Base-by-base conservation (phyloP, 2,797 vertebrate species). In the Anomalospiza imberbis region DNA sequence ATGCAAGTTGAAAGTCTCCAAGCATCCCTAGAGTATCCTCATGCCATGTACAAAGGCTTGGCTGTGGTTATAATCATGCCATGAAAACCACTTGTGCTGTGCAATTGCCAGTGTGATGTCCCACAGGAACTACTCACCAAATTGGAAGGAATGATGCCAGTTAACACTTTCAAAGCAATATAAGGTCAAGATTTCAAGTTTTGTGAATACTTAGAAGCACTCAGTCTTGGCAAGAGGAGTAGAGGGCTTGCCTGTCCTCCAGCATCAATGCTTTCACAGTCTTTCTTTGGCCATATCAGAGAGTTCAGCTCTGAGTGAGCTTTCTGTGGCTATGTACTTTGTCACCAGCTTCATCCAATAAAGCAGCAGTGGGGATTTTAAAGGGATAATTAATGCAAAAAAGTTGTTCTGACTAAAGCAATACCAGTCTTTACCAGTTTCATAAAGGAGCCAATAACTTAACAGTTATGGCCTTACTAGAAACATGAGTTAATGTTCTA, bases 351-450 rank as follows among this genome's bases (percentile, higher is more conserved):
- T 65, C 6, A 3, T 62, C 36, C 63, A 91, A 17, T 89, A 88
- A 92, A 95, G 66, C 26, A 71, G 31, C 9, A 7, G 42, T 66
- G 61, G 22, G 17, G 40, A 73, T 86, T 87, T 94, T 50, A 92
- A 91, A 76, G 32, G 25, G 19, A 57, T 53, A 76, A 82, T 91
- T 76, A 85, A 62, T 53, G 58, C 10, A 55, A 71, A 89, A 85
- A 36, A n/a, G 6, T 66, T 4, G n/a, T 51, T 78, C 38, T 54
- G 55, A 70, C 67, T 70, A 87, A 85, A 91, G 32, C 11, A 78
- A 20, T 54, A 58, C 54, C 16, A 47, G 10, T 44, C 42, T 73
- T 75, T 63, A 70, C 19, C n/a, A 73, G 34, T 62, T 91, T 79
- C 61, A 85, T 22, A 82, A 68, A 79, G 40, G 61, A 80, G 62